Base-by-base conservation (phyloP, 2,888 invertebrate species). In the Cryptocephalus primarius region DNA sequence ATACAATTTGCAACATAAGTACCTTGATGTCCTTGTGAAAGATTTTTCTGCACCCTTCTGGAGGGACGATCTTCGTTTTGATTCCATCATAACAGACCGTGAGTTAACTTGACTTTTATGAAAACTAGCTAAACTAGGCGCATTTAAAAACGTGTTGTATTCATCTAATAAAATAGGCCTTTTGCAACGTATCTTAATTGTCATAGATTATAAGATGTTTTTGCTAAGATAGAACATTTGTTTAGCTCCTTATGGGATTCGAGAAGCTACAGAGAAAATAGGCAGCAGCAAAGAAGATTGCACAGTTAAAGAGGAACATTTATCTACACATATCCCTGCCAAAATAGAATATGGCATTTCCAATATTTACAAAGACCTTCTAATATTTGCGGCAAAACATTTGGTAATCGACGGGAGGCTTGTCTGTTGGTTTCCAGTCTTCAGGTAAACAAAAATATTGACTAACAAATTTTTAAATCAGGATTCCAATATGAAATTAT, bases 81-180 rank as follows among this genome's bases (percentile, higher is more conserved):
- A 99, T 72, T 86, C 90, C 33, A 92, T 99, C 50, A 81, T 99
- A 47, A 94, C 96, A 32, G 99, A 99, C 71, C 99, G 91, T 92
- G 73, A 78, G 85, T 43, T 34, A 22, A 22, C 2, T 6, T 22
- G 6, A 22, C 22, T 22, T 22, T 22, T 22, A 22, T 22, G 22
- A 22, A 22, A 22, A 6, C 22, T 22, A 22, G 22, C 22, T 22
- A n/a, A n/a, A n/a, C n/a, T n/a, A n/a, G n/a, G n/a, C n/a, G n/a
- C n/a, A n/a, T n/a, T n/a, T n/a, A n/a, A n/a, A n/a, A n/a, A n/a
- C n/a, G n/a, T n/a, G n/a, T n/a, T n/a, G n/a, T n/a, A n/a, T n/a
- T n/a, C n/a, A n/a, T n/a, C n/a, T n/a, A n/a, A n/a, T n/a, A n/a
- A n/a, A n/a, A n/a, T n/a, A n/a, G n/a, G n/a, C n/a, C n/a, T n/a